These are phyloP conservation scores for Zaprionus bogoriensis DNA, from an alignment of 2,888 invertebrate genomes.

Conservation along the genomic window DNA sequence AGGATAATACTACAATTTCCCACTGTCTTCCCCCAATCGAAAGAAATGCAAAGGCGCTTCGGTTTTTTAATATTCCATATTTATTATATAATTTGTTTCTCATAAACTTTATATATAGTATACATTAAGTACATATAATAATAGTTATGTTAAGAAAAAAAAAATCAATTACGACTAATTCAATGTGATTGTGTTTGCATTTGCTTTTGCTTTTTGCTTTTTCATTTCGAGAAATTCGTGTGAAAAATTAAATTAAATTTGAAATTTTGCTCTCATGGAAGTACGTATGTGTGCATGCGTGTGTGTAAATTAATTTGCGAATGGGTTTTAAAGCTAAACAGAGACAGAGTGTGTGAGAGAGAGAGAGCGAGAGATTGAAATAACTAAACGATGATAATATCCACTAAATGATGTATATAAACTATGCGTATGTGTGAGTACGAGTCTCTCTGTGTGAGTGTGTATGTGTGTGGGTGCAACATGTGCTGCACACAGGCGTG, in stretches of 20 bases:
- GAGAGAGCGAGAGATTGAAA: conserved; percentile 23
- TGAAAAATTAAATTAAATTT: conserved; percentile 39
- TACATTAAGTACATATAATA: conserved; percentile 55
- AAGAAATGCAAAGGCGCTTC: conserved; percentile 5
- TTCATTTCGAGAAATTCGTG: conserved; percentile 26
- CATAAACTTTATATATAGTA: conserved; percentile 63
- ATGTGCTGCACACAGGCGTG: conserved; percentile 14
- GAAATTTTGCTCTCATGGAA: conserved; percentile 49
- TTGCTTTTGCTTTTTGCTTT: background rate
- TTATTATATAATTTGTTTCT: conserved; percentile 68
- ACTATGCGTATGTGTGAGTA: conserved; percentile 13
- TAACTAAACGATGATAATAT: conserved; percentile 11
- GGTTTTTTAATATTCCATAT: conserved; percentile 66
- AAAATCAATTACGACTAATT: conserved; percentile 54
- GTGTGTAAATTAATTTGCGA: conserved; percentile 32
- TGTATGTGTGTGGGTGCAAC: conserved; percentile 14
- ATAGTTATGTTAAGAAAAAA: conserved; percentile 60
- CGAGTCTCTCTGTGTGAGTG: conserved; percentile 1
- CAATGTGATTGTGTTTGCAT: conserved; percentile 24
- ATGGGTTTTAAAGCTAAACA: conserved; percentile 44
- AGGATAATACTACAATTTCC: no score
- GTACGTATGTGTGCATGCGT: conserved; percentile 34
- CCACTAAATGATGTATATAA: conserved; percentile 1
- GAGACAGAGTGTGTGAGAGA: conserved; percentile 21
- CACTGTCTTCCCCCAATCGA: background rate